Percentiles rank a stretch among this genome's conserved stretches.
These are phyloP conservation scores for Menidia beryllina DNA, from an alignment of 2,113 vertebrate genomes.

Conservation along the genomic window DNA sequence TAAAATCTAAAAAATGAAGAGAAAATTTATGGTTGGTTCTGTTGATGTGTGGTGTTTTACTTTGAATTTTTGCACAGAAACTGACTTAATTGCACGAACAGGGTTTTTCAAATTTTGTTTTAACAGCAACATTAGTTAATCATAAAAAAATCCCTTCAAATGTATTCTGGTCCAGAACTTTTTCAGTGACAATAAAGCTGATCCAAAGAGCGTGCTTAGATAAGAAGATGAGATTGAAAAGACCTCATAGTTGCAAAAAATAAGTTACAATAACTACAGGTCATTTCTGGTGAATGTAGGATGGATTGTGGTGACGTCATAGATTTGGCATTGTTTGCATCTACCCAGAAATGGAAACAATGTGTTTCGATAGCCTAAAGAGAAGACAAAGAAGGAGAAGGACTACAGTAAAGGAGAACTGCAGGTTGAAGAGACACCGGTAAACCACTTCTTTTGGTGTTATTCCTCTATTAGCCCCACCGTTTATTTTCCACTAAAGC, in stretches of 20 bases:
- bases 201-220: background rate
- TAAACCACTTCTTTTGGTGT: slow-evolving; percentile 29
- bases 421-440: slow-evolving; percentile 22
- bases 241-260: background rate
- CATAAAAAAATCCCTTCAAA: no score
- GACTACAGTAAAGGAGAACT: slow-evolving; percentile 22
- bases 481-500: slow-evolving; percentile 65
- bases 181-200: background rate
- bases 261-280: background rate
- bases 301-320: background rate
- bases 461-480: slow-evolving; percentile 39
- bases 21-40: no score
- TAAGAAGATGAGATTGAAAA: background rate
- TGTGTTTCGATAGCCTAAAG: background rate
- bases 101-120: background rate
- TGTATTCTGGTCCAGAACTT: background rate
- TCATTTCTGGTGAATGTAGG: no score
- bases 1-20: no score
- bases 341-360: background rate
- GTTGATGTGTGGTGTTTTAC: background rate
- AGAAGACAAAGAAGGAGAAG: background rate
- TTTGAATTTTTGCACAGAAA: background rate
- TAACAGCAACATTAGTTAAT: no score
- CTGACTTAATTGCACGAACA: background rate
- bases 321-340: background rate